These are phyloP conservation scores for Hetaerina titia DNA, from an alignment of 2,888 invertebrate genomes.

Conservation along the genomic window DNA sequence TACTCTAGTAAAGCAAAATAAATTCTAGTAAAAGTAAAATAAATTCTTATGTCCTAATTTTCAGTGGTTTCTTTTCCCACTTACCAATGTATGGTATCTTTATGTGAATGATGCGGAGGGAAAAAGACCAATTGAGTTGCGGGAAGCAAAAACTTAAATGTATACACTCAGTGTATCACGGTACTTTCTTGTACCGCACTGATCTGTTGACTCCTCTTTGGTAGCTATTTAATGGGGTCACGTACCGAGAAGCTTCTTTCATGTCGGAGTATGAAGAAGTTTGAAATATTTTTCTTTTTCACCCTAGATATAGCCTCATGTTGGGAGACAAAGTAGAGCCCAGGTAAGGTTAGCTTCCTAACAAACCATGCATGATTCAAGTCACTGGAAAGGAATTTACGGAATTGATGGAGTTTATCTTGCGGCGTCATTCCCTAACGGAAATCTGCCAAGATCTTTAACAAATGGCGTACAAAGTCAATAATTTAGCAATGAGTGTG, in stretches of 20 bases:
- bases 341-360: neutral
- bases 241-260: neutral
- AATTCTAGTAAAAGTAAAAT: too few species aligned
- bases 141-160: neutral
- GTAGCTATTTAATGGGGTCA: neutral
- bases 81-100: too few species aligned
- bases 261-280: neutral
- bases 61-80: too few species aligned
- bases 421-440: neutral
- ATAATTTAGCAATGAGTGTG: too few species aligned
- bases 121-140: neutral
- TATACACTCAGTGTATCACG: neutral
- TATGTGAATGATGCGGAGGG: neutral
- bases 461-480: too few species aligned
- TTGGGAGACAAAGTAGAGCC: neutral
- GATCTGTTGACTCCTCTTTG: conserved; percentile 13
- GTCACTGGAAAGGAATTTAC: neutral
- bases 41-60: too few species aligned
- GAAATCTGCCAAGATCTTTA: neutral
- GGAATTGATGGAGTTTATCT: neutral
- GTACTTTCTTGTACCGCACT: too few species aligned
- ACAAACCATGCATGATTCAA: neutral
- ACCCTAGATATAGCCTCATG: neutral
- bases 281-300: neutral
- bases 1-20: too few species aligned